Conservation (phyloP, 2,797 vertebrate species). For the Pipistrellus kuhlii region DNA sequence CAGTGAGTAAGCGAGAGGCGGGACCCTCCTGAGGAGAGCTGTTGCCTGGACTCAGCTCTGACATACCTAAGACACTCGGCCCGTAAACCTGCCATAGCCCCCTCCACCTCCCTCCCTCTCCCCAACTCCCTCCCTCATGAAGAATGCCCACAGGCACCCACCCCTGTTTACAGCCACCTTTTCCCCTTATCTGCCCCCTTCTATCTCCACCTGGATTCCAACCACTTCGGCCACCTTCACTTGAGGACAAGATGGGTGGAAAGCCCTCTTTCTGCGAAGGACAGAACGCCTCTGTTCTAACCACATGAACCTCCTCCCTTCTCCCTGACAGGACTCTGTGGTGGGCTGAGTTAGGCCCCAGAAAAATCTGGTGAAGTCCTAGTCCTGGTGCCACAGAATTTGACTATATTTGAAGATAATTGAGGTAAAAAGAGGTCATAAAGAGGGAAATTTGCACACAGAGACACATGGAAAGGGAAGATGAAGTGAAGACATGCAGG, state of each 20-base stretch:
- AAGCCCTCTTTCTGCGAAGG: background rate
- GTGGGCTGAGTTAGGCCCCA: background rate
- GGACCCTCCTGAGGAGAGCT: background rate
- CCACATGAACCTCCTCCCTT: fast-evolving
- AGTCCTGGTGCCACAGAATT: background rate
- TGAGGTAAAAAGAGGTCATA: background rate
- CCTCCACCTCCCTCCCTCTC: no score
- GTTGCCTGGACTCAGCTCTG: background rate
- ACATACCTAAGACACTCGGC: background rate
- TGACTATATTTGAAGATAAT: background rate
- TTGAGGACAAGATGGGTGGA: background rate
- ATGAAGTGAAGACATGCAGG: background rate
- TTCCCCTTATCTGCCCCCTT: background rate
- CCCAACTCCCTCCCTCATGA: fast-evolving
- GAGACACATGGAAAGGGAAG: background rate
- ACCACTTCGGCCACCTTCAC: background rate
- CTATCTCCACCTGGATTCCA: background rate
- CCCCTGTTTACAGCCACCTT: no score
- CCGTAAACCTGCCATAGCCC: background rate
- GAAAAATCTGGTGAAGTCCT: background rate
- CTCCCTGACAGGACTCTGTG: background rate
- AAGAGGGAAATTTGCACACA: background rate
- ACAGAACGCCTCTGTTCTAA: fast-evolving
- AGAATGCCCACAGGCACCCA: background rate
- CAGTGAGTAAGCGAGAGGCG: background rate